A percentile compares a stretch with the other conserved stretches of the same genome.
Conservation (phyloP, 2,888 invertebrate species). For the Dryadula phaetusa region DNA sequence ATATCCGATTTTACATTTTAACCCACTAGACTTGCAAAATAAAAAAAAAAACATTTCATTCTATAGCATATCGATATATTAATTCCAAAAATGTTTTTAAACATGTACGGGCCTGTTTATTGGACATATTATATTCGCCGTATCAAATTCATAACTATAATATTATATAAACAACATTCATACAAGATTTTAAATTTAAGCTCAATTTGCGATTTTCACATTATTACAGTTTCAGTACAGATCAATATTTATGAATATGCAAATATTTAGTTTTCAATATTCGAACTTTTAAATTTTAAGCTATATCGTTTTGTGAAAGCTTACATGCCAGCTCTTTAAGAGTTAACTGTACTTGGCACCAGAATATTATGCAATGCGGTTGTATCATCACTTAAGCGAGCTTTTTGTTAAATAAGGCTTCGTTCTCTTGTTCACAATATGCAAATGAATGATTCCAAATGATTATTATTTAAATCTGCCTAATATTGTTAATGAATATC, state of each 20-base stretch:
- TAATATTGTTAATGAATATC: neutral
- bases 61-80: no score
- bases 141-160: no score
- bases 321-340: conserved; percentile 13
- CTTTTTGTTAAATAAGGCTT: neutral
- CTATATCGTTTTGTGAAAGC: conserved; percentile 10
- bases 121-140: no score
- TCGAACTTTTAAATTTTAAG: conserved; percentile 13
- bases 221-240: conserved; percentile 15
- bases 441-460: neutral
- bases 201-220: conserved; percentile 1
- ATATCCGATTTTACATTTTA: no score
- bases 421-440: neutral
- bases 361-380: conserved; percentile 7
- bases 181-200: conserved; percentile 1
- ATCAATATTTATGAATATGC: conserved; percentile 29
- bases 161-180: no score
- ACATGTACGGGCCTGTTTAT: no score
- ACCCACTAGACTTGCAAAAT: no score
- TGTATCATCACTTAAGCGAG: neutral
- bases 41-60: no score
- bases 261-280: conserved; percentile 24
- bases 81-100: no score
- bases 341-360: conserved; percentile 7
- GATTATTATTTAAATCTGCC: neutral